These are phyloP conservation scores for Petaurus breviceps DNA, from an alignment of 2,113 vertebrate species.

Conservation along the genomic window DNA sequence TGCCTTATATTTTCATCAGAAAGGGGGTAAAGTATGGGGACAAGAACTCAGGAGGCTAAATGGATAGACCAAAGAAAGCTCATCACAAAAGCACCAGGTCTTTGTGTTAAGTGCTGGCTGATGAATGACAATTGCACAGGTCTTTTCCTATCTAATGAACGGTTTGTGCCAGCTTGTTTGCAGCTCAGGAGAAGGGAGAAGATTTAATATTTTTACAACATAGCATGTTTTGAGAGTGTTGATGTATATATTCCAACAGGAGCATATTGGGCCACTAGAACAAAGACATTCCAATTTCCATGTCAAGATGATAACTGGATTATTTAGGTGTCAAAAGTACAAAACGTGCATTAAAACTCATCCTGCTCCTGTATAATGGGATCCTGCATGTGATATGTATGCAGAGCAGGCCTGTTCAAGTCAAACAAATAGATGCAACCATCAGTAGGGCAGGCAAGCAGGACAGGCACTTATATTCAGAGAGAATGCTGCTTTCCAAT, in stretches of 20 bases:
- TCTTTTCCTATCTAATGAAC: constrained; percentile 1
- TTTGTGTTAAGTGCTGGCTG: constrained; percentile 3
- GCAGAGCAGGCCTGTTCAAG: not conserved
- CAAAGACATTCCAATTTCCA: constrained; percentile 15
- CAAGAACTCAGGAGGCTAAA: not conserved
- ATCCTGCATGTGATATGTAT: not conserved
- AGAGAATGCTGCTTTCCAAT: not conserved
- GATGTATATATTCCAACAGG: constrained; percentile 34
- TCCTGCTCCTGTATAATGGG: constrained; percentile 13
- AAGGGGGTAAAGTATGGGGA: not conserved
- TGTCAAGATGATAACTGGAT: constrained; percentile 62
- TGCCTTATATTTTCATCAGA: not conserved
- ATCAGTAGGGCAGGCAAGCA: not conserved
- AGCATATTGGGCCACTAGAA: not conserved
- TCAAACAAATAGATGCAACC: constrained; percentile 45
- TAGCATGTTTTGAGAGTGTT: constrained; percentile 36
- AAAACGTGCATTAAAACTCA: constrained; percentile 46
- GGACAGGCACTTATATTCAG: constrained; percentile 3
- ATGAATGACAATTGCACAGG: not conserved
- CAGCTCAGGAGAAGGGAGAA: not conserved
- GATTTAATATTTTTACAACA: constrained; percentile 30
- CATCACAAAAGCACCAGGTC: not conserved
- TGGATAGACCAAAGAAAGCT: not conserved
- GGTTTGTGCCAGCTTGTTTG: constrained; percentile 14
- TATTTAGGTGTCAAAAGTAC: constrained; percentile 23